phyloP scores from a whole-genome alignment of 2,113 vertebrate species.

The Tenrec ecaudatus region DNA sequence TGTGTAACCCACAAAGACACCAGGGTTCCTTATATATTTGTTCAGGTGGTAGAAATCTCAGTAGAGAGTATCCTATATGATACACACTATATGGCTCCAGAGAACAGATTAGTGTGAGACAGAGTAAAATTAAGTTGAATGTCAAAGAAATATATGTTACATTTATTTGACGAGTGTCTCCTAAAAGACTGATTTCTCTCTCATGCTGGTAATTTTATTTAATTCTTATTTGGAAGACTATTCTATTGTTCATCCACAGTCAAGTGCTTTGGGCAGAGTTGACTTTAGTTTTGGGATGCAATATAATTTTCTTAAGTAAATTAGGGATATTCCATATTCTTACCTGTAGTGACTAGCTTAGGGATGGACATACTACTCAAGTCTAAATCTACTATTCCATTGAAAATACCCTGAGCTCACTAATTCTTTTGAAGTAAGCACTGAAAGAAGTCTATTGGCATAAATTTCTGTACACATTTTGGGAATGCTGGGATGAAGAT shows the following conservation, averaged over 20 bases:
- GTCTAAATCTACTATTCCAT: neutral
- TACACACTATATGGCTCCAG: neutral
- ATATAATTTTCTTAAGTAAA: slow-evolving; percentile 61
- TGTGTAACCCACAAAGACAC: too few relatives aligned
- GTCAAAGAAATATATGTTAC: slow-evolving; percentile 45
- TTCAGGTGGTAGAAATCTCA: neutral
- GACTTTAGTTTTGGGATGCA: slow-evolving; percentile 13
- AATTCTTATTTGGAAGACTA: slow-evolving; percentile 54
- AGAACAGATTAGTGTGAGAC: neutral
- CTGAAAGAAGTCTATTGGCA: neutral
- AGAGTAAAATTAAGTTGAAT: slow-evolving; percentile 42
- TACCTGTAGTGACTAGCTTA: slow-evolving; percentile 12
- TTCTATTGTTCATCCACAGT: neutral
- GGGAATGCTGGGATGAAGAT: neutral
- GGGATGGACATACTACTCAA: neutral
- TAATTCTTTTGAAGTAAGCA: slow-evolving; percentile 68
- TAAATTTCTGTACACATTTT: slow-evolving; percentile 49
- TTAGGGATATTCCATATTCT: slow-evolving; percentile 50
- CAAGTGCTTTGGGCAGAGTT: slow-evolving; percentile 27
- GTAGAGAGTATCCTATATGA: neutral
- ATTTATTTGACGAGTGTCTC: neutral
- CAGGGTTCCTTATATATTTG: neutral
- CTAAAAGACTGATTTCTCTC: neutral
- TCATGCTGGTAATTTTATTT: slow-evolving; percentile 20
- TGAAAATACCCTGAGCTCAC: slow-evolving; percentile 21